A percentile compares a stretch with the other conserved stretches of the same genome.
These are phyloP conservation scores for Gymnocypris eckloni DNA, from an alignment of 2,797 vertebrate genomes.

Conservation along the genomic window DNA sequence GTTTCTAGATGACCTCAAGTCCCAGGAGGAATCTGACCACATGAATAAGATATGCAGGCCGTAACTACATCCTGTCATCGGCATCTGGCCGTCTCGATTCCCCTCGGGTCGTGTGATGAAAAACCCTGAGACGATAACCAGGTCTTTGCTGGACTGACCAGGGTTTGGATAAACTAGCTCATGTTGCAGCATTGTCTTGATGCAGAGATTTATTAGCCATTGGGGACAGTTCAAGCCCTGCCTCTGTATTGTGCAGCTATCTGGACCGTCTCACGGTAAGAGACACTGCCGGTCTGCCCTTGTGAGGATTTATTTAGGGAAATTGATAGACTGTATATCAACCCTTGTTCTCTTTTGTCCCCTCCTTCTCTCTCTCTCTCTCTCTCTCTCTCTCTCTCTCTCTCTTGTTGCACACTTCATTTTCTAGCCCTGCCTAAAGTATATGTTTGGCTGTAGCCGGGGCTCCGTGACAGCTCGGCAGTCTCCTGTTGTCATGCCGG, in stretches of 20 bases:
- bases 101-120: conserved; percentile 42
- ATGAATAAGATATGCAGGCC: conserved; percentile 77
- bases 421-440: conserved; percentile 26
- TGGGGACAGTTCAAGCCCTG: conserved; percentile 67
- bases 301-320: conserved; percentile 71
- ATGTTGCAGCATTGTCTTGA: conserved; percentile 64
- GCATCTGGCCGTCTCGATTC: conserved; percentile 67
- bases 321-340: conserved; percentile 69
- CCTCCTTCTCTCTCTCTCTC: background rate
- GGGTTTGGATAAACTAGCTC: conserved; percentile 72
- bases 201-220: conserved; percentile 76
- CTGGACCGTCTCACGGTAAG: conserved; percentile 61
- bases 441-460: conserved; percentile 20
- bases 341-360: conserved; percentile 37
- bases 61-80: conserved; percentile 75
- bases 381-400: conserved; percentile 16
- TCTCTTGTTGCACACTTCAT: conserved; percentile 22
- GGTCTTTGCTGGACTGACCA: conserved; percentile 69
- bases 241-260: conserved; percentile 52
- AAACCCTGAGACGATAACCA: conserved; percentile 61
- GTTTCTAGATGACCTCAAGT: conserved; percentile 72
- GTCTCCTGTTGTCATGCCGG: conserved; percentile 46
- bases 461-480: conserved; percentile 28
- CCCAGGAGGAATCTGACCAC: conserved; percentile 70
- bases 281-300: conserved; percentile 69